Percentiles rank a stretch among this genome's conserved stretches.
phyloP scores from a whole-genome alignment of 2,888 invertebrate species.

The Coleophora deauratella region DNA sequence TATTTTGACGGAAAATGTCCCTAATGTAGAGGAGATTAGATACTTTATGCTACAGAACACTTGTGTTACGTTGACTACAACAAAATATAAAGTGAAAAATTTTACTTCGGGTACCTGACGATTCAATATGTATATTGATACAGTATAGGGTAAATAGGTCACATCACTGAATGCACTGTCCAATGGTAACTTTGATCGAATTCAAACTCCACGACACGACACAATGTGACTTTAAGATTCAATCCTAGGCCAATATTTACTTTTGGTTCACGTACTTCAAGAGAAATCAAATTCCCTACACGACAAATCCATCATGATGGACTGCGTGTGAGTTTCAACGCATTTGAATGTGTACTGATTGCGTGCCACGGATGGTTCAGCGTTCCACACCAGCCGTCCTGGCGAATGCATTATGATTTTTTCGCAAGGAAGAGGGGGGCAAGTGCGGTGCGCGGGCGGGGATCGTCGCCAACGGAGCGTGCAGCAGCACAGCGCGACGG shows the following conservation, averaged over 20 bases:
- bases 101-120: not conserved
- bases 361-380: conserved; percentile 61
- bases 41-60: not conserved
- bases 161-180: conserved; percentile 61
- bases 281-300: conserved; percentile 65
- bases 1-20: conserved; percentile 54
- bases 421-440: conserved; percentile 69
- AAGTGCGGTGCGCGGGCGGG: conserved; percentile 43
- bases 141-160: conserved; percentile 30
- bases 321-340: conserved; percentile 70
- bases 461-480: conserved; percentile 59
- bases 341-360: conserved; percentile 70
- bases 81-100: too few species aligned
- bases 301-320: conserved; percentile 66
- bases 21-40: conserved; percentile 36
- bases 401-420: conserved; percentile 73
- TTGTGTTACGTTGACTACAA: too few species aligned
- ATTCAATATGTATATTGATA: conserved; percentile 1
- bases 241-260: conserved; percentile 41
- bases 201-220: conserved; percentile 13
- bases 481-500: conserved; percentile 43
- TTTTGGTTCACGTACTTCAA: conserved; percentile 45
- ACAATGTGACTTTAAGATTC: conserved; percentile 15
- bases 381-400: conserved; percentile 71
- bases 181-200: conserved; percentile 55